Conservation (phyloP, 2,888 invertebrate species). For the Dryobotodes eremita region DNA sequence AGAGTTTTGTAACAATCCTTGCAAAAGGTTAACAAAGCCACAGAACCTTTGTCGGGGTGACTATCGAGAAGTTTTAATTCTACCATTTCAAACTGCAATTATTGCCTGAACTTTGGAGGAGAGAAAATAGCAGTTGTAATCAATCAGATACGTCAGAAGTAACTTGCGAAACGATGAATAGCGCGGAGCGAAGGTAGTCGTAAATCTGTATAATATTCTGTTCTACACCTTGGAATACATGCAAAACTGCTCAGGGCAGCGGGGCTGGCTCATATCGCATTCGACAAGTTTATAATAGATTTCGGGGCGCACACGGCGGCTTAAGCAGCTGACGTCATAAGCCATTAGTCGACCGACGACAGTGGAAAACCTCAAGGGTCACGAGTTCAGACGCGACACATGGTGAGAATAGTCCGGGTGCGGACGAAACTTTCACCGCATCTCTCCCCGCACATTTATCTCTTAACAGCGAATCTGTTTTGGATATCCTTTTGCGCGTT, state of each 20-base stretch:
- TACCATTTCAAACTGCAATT: constrained; percentile 65
- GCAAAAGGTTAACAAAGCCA: constrained; percentile 72
- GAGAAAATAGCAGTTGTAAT: constrained; percentile 46
- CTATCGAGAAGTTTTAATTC: constrained; percentile 74
- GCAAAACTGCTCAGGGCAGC: constrained; percentile 24
- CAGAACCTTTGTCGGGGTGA: constrained; percentile 69
- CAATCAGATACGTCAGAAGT: constrained; percentile 40
- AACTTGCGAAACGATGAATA: constrained; percentile 26
- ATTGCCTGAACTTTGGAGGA: constrained; percentile 51
- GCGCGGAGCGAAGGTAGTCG: constrained; percentile 2
- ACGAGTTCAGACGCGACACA: constrained; percentile 83
- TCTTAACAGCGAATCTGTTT: constrained; percentile 79
- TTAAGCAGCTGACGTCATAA: constrained; percentile 79
- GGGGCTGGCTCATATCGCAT: constrained; percentile 43
- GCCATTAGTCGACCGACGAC: constrained; percentile 83
- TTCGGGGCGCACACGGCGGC: constrained; percentile 61
- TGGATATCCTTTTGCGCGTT: constrained; percentile 71
- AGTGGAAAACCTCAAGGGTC: constrained; percentile 85
- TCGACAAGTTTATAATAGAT: constrained; percentile 78
- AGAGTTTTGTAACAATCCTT: constrained; percentile 70
- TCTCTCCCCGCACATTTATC: constrained; percentile 84
- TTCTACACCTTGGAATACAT: constrained; percentile 29
- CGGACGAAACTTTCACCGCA: constrained; percentile 81
- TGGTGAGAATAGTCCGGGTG: constrained; percentile 83
- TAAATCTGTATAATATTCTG: constrained; percentile 41